Evolutionary conservation across 1,140 invertebrate genomes (phyloP).

Genomic region (Batillaria attramentaria): DNA sequence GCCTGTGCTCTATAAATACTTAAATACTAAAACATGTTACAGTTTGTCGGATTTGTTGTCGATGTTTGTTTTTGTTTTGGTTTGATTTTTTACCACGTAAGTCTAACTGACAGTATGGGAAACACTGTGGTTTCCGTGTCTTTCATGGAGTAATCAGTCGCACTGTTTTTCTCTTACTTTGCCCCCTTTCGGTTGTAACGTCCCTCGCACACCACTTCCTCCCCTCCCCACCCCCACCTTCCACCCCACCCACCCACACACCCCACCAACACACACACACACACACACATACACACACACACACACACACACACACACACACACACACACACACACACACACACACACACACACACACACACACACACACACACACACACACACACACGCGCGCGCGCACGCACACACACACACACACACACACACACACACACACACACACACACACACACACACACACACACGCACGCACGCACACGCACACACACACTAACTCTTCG

Average conservation of each 20-base stretch:
- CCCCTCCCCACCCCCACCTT: too few relatives aligned
- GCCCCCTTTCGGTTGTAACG: too few relatives aligned
- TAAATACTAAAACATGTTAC: neutral
- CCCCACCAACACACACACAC: neutral
- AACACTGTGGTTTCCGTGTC: too few relatives aligned
- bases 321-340: neutral
- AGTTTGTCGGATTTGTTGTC: neutral
- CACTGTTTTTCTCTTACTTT: too few relatives aligned
- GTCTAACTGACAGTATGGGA: neutral
- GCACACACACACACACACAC: neutral
- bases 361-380: constrained; percentile 2
- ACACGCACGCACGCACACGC: too few relatives aligned
- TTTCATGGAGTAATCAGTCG: too few relatives aligned
- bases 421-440: neutral
- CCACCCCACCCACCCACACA: too few relatives aligned
- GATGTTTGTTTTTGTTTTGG: neutral
- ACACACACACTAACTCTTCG: too few relatives aligned
- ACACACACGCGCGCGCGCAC: neutral
- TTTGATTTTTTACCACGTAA: neutral
- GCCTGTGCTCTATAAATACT: neutral
- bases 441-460: too few relatives aligned
- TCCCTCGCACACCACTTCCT: too few relatives aligned
- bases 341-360: neutral
- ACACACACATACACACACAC: neutral
- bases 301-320: neutral